Evolutionary conservation across 2,113 vertebrate species (phyloP).

Genomic region (Tragelaphus strepsiceros): DNA sequence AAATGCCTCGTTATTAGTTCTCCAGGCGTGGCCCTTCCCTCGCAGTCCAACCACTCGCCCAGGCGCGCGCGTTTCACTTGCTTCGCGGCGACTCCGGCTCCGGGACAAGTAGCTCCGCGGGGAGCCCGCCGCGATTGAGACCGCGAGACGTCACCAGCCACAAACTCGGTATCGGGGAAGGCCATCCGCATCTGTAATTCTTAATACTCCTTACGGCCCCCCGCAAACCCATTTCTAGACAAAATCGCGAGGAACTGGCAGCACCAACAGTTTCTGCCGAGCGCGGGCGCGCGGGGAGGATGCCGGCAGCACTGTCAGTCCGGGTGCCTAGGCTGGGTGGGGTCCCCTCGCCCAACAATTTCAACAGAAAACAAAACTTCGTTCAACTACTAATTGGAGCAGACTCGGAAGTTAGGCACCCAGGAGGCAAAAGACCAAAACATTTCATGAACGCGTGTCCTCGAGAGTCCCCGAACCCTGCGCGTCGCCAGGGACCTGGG

Average conservation of each 20-base stretch:
- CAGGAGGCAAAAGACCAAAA: not conserved
- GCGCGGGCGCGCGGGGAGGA: not conserved
- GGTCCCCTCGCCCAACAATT: not conserved
- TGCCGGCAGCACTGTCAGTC: not conserved
- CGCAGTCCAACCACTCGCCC: not conserved
- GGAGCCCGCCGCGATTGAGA: not conserved
- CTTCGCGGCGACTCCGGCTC: not conserved
- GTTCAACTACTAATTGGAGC: not conserved
- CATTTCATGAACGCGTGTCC: not conserved
- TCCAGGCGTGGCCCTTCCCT: not conserved
- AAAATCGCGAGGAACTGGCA: not conserved
- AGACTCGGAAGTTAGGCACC: not conserved
- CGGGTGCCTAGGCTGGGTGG: not conserved
- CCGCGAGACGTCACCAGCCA: too few species aligned
- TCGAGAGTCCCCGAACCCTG: not conserved
- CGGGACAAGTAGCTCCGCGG: not conserved
- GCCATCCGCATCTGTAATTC: not conserved
- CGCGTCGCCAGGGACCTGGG: too few species aligned
- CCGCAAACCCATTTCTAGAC: not conserved
- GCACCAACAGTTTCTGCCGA: not conserved
- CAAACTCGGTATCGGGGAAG: not conserved
- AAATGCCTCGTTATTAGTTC: not conserved
- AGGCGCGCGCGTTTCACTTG: not conserved
- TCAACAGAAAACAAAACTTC: not conserved
- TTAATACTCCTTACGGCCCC: not conserved